Conservation (phyloP, 2,113 vertebrate genomes). For the Malurus cyaneus region DNA sequence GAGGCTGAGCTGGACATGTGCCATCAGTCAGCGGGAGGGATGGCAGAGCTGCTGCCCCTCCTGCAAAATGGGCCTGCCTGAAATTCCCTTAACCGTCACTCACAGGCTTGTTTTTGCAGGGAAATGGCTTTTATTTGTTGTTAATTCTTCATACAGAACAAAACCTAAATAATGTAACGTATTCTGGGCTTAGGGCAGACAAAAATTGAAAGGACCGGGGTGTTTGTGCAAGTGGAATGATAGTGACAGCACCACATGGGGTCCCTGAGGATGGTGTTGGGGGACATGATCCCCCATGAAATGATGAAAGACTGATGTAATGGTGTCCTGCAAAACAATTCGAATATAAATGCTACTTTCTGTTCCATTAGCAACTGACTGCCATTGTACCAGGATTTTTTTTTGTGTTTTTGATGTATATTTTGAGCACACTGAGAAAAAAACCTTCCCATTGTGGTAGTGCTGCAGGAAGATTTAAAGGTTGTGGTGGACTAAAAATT, state of each 20-base stretch:
- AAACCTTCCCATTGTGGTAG: constrained; percentile 59
- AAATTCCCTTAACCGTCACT: background rate
- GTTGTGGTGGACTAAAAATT: constrained; percentile 67
- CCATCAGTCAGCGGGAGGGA: background rate
- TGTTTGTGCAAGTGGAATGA: background rate
- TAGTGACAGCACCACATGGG: background rate
- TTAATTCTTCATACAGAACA: constrained; percentile 17
- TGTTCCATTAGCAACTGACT: constrained; percentile 21
- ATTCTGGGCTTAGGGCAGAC: constrained; percentile 1
- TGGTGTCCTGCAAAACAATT: constrained; percentile 21
- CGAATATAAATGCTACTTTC: background rate
- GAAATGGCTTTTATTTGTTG: constrained; percentile 33
- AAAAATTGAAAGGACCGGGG: background rate
- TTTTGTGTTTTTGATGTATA: background rate
- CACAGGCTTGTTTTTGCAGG: background rate
- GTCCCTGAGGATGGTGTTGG: background rate
- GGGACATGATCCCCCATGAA: background rate
- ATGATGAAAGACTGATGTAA: constrained; percentile 36
- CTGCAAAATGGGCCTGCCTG: background rate
- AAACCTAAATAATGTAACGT: constrained; percentile 13
- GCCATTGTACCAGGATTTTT: constrained; percentile 31
- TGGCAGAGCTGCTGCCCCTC: constrained; percentile 6
- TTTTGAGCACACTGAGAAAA: constrained; percentile 43
- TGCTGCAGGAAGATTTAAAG: constrained; percentile 65
- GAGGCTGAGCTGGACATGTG: background rate